These are phyloP conservation scores for Lepilemur septentrionalis DNA, from an alignment of 2,797 vertebrate genomes.

Conservation along the genomic window DNA sequence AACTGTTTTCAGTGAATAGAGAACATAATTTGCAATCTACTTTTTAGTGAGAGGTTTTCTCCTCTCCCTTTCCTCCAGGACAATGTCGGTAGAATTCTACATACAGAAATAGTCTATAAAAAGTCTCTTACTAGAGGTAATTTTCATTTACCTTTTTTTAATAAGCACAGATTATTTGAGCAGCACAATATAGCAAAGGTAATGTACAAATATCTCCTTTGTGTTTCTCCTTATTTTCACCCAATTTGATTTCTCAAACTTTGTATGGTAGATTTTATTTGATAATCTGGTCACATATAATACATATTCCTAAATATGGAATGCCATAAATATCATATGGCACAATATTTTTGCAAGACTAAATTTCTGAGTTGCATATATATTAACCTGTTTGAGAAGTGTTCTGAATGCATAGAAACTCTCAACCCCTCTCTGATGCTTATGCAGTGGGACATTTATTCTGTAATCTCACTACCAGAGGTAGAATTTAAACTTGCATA, in stretches of 20 bases:
- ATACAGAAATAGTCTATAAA: not conserved
- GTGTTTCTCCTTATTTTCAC: not conserved
- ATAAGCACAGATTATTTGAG: not conserved
- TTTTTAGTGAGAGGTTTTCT: not conserved
- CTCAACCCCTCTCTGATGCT: not conserved
- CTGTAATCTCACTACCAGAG: slow-evolving; percentile 19
- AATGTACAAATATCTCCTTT: not conserved
- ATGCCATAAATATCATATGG: not conserved
- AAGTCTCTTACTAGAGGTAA: not conserved
- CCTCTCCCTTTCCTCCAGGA: not conserved
- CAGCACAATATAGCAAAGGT: not conserved
- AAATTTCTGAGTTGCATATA: not conserved
- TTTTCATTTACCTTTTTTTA: not conserved
- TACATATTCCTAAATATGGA: not conserved
- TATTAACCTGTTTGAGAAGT: not conserved
- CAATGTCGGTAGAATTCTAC: not conserved
- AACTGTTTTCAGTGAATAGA: not conserved
- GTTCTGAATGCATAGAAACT: not conserved
- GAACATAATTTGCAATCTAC: not conserved
- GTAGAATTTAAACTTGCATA: slow-evolving; percentile 51
- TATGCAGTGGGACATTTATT: slow-evolving; percentile 1
- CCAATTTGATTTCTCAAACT: not conserved
- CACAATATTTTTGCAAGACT: not conserved
- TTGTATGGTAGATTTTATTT: not conserved
- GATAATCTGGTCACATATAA: slow-evolving; percentile 13